Conservation (phyloP, 1,140 invertebrate species). For the Pogonognathellus flavescens region DNA sequence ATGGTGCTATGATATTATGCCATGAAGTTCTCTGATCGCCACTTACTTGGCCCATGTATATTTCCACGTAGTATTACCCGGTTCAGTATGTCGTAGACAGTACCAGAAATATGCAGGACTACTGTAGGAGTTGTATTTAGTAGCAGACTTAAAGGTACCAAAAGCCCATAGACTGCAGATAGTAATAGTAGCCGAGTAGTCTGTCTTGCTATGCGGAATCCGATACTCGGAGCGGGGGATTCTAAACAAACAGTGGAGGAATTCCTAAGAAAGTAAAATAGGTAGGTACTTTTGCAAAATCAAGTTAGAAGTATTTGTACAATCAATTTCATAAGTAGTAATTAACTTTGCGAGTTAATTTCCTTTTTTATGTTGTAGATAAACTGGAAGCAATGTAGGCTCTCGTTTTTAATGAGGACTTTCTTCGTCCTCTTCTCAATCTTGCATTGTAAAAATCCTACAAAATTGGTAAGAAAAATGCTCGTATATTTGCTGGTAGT, state of each 20-base stretch:
- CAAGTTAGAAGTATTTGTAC: background rate
- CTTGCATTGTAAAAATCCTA: too few relatives aligned
- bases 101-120: background rate
- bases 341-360: too few relatives aligned
- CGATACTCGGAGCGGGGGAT: slow-evolving; percentile 23
- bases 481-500: too few relatives aligned
- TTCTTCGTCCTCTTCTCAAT: too few relatives aligned
- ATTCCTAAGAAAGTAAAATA: background rate
- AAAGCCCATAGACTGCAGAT: background rate
- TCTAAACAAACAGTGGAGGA: slow-evolving; percentile 12
- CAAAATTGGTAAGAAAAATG: too few relatives aligned
- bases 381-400: too few relatives aligned
- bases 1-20: too few relatives aligned
- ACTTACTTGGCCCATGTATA: too few relatives aligned
- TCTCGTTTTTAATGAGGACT: too few relatives aligned
- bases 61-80: background rate
- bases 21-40: too few relatives aligned
- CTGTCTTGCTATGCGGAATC: background rate
- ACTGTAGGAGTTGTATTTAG: background rate
- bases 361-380: too few relatives aligned
- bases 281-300: background rate
- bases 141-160: background rate
- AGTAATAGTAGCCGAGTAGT: background rate
- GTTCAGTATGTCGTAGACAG: background rate
- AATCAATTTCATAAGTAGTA: background rate